A percentile compares a stretch with the other conserved stretches of the same genome.
Conservation (phyloP, 2,797 vertebrate genomes). For the Enteromius argenteus region DNA sequence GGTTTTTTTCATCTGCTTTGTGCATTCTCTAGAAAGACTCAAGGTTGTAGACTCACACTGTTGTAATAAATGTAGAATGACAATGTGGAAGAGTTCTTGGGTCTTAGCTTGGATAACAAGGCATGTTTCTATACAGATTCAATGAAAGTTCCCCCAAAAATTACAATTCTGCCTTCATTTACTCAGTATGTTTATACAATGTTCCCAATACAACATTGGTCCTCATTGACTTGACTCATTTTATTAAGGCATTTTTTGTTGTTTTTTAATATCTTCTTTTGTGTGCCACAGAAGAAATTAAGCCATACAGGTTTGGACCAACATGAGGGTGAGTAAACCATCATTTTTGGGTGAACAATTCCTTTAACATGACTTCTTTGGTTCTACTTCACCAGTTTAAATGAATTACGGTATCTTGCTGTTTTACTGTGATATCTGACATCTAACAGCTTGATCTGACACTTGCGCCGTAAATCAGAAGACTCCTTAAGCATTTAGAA, state of each 20-base stretch:
- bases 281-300: background rate
- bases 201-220: background rate
- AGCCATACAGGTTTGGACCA: background rate
- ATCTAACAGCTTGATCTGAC: slow-evolving; percentile 20
- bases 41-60: slow-evolving; percentile 59
- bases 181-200: background rate
- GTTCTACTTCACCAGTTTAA: slow-evolving; percentile 14
- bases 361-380: background rate
- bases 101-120: slow-evolving; percentile 2
- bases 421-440: slow-evolving; percentile 29
- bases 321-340: background rate
- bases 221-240: background rate
- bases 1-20: slow-evolving; percentile 64
- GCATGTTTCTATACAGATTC: slow-evolving; percentile 20
- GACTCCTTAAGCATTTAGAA: slow-evolving; percentile 34
- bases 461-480: slow-evolving; percentile 28
- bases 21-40: slow-evolving; percentile 61
- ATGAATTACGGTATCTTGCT: background rate
- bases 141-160: background rate
- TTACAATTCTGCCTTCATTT: background rate
- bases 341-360: background rate
- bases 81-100: slow-evolving; percentile 29
- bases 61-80: slow-evolving; percentile 58
- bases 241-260: background rate
- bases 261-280: background rate